Conservation (phyloP, 2,797 vertebrate genomes). For the Microctenopoma lineatum region DNA sequence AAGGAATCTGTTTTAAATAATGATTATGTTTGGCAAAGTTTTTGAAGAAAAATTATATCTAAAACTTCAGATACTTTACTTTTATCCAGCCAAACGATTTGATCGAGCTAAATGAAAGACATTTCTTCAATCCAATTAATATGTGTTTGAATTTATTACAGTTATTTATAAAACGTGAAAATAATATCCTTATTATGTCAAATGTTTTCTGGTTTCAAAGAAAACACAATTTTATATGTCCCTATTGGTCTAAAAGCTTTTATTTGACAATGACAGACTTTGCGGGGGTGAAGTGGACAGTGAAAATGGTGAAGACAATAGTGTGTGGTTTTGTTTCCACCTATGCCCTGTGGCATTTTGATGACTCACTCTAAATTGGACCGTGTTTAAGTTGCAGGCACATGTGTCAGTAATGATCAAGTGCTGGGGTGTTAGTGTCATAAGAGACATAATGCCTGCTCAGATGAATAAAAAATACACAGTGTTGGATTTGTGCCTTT, state of each 20-base stretch:
- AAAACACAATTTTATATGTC: not conserved
- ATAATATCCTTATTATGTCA: not conserved
- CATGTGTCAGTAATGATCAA: conserved; percentile 58
- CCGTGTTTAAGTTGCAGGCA: conserved; percentile 46
- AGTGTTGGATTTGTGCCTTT: conserved; percentile 13
- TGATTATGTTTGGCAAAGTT: conserved; percentile 30
- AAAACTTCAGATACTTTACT: too few species aligned
- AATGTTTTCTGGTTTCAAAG: not conserved
- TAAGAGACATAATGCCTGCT: conserved; percentile 21
- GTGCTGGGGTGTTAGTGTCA: conserved; percentile 31
- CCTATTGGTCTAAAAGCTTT: not conserved
- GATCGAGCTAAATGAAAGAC: not conserved
- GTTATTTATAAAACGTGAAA: not conserved
- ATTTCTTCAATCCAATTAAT: not conserved
- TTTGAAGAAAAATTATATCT: not conserved
- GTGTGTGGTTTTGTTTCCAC: conserved; percentile 18
- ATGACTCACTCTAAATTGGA: conserved; percentile 62
- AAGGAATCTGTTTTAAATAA: conserved; percentile 48
- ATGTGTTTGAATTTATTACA: not conserved
- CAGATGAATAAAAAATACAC: conserved; percentile 10
- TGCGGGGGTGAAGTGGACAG: conserved; percentile 1
- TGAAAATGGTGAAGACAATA: not conserved
- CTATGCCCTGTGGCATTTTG: conserved; percentile 59
- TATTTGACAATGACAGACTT: conserved; percentile 8
- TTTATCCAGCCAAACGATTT: not conserved